phyloP scores from a whole-genome alignment of 2,113 vertebrate genomes.

The Laticauda colubrina region DNA sequence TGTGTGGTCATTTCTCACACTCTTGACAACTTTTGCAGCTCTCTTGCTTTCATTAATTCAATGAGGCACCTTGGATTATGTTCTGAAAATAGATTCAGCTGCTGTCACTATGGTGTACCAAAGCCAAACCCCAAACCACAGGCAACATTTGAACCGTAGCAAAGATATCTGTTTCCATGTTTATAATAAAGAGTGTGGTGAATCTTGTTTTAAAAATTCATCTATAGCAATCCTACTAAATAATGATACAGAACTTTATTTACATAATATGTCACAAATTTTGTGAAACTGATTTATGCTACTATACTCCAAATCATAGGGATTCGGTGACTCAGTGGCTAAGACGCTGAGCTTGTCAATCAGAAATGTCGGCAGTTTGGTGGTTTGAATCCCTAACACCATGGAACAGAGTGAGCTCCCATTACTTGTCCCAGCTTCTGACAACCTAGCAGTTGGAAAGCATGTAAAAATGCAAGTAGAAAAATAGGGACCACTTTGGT shows the following conservation, averaged over 20 bases:
- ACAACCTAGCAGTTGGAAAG: too few relatives aligned
- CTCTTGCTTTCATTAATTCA: background rate
- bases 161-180: background rate
- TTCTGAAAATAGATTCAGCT: background rate
- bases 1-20: background rate
- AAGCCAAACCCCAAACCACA: background rate
- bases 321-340: too few relatives aligned
- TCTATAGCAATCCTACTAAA: background rate
- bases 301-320: too few relatives aligned
- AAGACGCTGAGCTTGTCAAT: background rate
- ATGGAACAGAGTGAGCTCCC: too few relatives aligned
- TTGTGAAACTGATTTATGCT: too few relatives aligned
- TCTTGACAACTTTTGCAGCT: background rate
- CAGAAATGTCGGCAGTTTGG: too few relatives aligned
- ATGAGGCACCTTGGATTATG: background rate
- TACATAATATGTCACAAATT: slow-evolving; percentile 7
- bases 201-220: background rate
- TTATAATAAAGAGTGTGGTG: background rate
- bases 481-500: too few relatives aligned
- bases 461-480: too few relatives aligned
- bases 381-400: too few relatives aligned
- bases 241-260: background rate
- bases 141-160: background rate
- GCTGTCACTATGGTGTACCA: background rate
- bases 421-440: too few relatives aligned